Conservation (phyloP, 2,888 invertebrate species). For the Chrysopilus asiliformis region DNA sequence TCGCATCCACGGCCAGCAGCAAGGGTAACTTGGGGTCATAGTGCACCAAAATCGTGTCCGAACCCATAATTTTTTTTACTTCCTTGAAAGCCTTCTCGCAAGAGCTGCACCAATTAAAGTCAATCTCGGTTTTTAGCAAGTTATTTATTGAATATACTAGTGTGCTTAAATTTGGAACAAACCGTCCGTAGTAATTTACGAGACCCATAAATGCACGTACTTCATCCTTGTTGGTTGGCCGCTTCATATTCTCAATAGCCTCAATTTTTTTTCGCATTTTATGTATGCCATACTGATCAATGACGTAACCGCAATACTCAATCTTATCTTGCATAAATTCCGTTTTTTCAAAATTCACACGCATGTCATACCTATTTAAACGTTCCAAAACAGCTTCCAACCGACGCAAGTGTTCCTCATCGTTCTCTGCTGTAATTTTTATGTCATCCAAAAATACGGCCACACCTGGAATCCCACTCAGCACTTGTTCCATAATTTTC, state of each 20-base stretch:
- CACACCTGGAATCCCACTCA: slow-evolving; percentile 20
- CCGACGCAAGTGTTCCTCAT: slow-evolving; percentile 17
- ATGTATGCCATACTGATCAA: slow-evolving; percentile 23
- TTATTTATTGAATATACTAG: slow-evolving; percentile 21
- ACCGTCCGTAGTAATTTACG: slow-evolving; percentile 25
- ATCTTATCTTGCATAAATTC: slow-evolving; percentile 20
- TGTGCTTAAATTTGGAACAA: slow-evolving; percentile 21
- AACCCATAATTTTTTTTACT: slow-evolving; percentile 19
- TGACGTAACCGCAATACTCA: slow-evolving; percentile 22
- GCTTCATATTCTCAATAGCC: slow-evolving; percentile 20
- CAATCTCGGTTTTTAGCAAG: slow-evolving; percentile 17
- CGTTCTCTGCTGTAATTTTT: slow-evolving; percentile 18
- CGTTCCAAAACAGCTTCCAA: slow-evolving; percentile 18
- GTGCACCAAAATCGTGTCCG: slow-evolving; percentile 17
- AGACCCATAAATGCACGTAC: slow-evolving; percentile 21
- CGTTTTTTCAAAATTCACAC: slow-evolving; percentile 20
- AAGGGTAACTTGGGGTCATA: too few relatives aligned
- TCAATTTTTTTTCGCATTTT: slow-evolving; percentile 21
- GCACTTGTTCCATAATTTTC: slow-evolving; percentile 20
- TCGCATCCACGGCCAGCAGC: neutral
- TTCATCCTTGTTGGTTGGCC: slow-evolving; percentile 19
- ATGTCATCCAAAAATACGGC: slow-evolving; percentile 21
- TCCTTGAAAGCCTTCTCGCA: too few relatives aligned
- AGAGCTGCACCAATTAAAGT: too few relatives aligned
- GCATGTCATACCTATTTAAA: slow-evolving; percentile 18